Percentiles rank a stretch among this genome's conserved stretches.
Conservation (phyloP, 1,140 invertebrate genomes). For the Nephila pilipes region DNA sequence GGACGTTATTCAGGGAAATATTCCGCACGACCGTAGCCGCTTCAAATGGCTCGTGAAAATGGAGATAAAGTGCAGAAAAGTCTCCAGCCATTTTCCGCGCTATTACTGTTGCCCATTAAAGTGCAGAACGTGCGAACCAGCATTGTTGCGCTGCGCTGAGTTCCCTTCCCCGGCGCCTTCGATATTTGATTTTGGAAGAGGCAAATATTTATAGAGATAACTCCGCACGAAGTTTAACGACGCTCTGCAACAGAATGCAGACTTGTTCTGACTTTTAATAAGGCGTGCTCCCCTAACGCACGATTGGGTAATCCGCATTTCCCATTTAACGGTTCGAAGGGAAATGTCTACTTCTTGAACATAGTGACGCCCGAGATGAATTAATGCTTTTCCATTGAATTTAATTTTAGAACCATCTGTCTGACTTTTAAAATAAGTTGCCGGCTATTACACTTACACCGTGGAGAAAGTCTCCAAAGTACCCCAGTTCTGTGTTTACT, state of each 20-base stretch:
- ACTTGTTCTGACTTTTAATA: not conserved
- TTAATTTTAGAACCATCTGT: too few relatives aligned
- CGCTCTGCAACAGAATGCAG: not conserved
- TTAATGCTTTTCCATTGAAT: too few relatives aligned
- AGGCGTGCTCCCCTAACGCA: not conserved
- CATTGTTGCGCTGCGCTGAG: not conserved
- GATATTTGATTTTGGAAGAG: not conserved
- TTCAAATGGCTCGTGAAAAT: constrained; percentile 21
- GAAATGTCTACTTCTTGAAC: too few relatives aligned
- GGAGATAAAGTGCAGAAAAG: not conserved
- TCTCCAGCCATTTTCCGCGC: not conserved
- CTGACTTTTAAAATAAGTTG: too few relatives aligned
- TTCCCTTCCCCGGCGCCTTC: not conserved
- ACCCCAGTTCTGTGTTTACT: too few relatives aligned
- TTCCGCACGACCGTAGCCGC: not conserved
- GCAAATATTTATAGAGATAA: not conserved
- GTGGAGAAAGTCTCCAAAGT: too few relatives aligned
- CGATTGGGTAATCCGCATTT: not conserved
- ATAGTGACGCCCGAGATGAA: too few relatives aligned
- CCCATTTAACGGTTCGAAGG: too few relatives aligned
- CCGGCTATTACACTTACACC: too few relatives aligned
- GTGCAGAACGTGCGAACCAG: not conserved
- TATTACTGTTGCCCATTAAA: constrained; percentile 8
- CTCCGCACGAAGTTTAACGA: not conserved
- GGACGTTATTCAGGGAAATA: not conserved